Evolutionary conservation across 2,797 vertebrate species (phyloP), one percentile per base, ranked within the genome.

Genomic region (Dromococcyx pavoninus): DNA sequence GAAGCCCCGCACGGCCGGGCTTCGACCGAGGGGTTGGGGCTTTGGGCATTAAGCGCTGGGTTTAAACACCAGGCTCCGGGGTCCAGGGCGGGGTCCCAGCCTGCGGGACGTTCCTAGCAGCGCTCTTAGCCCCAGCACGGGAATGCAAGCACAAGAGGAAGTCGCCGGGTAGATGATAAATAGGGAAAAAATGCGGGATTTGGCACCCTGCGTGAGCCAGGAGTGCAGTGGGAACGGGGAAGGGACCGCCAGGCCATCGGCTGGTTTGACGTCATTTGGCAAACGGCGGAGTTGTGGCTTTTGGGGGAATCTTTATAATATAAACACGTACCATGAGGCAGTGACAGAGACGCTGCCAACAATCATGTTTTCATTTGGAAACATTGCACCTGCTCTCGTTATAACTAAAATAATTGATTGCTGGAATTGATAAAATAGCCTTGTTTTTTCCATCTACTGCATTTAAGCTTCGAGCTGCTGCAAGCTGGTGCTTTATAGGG

Each of bases 391-490:
- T 30, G 0, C 24, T 19, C 8, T 1, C 5, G 35, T 5, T 39
- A 3, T 1, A 18, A 8, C 25, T 10, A 10, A 11, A n/a, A 19
- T 1, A 21, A 19, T 5, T 7, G 10, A 12, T n/a, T 8, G 30
- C 11, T 24, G 0, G 19, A 24, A 37, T 15, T 30, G 24, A 11
- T 12, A 5, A 23, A 51, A 12, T 44, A 22, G 7, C 35, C 41
- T 4, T 4, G 4, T 1, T 17, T 33, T 51, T 17, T 1, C 6
- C 56, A 1, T 1, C 14, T 39, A 2, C 2, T 2, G 54, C 23
- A 0, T 23, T 21, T 7, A 17, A 67, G 67, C 64, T 89, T 10
- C 9, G 32, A 11, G 44, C n/a, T 33, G 71, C 56, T 10, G 0
- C 67, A 3, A 1, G 50, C 15, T 7, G 35, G 7, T 15, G 66